phyloP scores from a whole-genome alignment of 2,888 invertebrate species.

The Ornithoptera alexandrae region DNA sequence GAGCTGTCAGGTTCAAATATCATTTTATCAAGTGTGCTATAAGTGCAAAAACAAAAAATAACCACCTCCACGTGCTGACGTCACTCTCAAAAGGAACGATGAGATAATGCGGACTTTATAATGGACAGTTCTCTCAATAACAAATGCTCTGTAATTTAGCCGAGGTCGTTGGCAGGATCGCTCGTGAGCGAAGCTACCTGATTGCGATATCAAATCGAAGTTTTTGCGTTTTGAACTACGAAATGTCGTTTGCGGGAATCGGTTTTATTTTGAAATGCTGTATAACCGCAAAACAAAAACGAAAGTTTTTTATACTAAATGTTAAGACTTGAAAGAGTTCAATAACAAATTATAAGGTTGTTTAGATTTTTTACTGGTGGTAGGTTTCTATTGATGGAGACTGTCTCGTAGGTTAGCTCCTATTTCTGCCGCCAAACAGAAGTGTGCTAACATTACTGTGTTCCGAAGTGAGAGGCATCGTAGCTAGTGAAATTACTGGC shows the following conservation, averaged over 20 bases:
- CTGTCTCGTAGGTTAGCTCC: too few species aligned
- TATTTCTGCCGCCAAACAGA: too few species aligned
- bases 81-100: conserved; percentile 48
- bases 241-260: conserved; percentile 1
- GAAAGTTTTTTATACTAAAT: conserved; percentile 14
- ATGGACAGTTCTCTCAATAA: conserved; percentile 30
- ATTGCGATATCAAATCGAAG: conserved; percentile 10
- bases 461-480: too few species aligned
- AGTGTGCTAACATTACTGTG: too few species aligned
- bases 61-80: conserved; percentile 43
- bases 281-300: conserved; percentile 10
- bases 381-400: too few species aligned
- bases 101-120: conserved; percentile 50
- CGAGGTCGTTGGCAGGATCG: conserved; percentile 30
- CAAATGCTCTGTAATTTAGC: conserved; percentile 30
- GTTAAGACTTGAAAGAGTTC: background rate
- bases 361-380: too few species aligned
- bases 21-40: conserved; percentile 11
- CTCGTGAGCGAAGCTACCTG: conserved; percentile 25
- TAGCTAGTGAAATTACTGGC: too few species aligned
- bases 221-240: conserved; percentile 9
- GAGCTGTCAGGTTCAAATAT: conserved; percentile 12
- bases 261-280: conserved; percentile 4
- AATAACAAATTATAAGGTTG: background rate
- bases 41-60: conserved; percentile 19